Percentiles rank a stretch among this genome's conserved stretches.
These are phyloP conservation scores for Sphecodes monilicornis DNA, from an alignment of 2,888 invertebrate genomes.

Conservation along the genomic window DNA sequence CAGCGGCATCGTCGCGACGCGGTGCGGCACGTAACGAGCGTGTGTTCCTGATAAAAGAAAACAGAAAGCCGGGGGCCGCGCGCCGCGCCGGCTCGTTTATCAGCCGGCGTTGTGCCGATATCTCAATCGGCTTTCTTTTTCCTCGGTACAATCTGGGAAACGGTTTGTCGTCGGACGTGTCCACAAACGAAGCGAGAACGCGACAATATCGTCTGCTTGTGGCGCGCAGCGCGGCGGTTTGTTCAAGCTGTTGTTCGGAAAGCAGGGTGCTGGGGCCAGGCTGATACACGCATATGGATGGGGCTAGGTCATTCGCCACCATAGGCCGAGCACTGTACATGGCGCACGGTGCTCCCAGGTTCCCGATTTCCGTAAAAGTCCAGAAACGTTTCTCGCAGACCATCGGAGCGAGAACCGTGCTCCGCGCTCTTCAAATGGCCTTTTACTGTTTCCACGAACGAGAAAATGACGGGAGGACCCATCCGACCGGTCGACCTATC, in stretches of 20 bases:
- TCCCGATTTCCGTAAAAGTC: slow-evolving; percentile 81
- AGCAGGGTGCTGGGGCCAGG: slow-evolving; percentile 37
- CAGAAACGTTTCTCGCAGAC: slow-evolving; percentile 71
- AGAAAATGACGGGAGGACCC: slow-evolving; percentile 55
- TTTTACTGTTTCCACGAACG: slow-evolving; percentile 73
- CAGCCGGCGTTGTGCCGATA: slow-evolving; percentile 51
- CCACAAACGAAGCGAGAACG: not conserved
- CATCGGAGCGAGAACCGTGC: slow-evolving; percentile 61
- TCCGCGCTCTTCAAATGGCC: slow-evolving; percentile 68
- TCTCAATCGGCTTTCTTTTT: slow-evolving; percentile 60
- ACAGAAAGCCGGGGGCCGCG: not conserved
- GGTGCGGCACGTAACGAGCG: not conserved
- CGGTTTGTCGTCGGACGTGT: slow-evolving; percentile 20
- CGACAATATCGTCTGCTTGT: too few species aligned
- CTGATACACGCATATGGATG: slow-evolving; percentile 43
- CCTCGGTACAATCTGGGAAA: not conserved
- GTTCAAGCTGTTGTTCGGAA: not conserved
- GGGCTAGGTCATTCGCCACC: slow-evolving; percentile 66
- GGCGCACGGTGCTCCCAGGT: slow-evolving; percentile 72
- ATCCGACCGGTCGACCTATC: slow-evolving; percentile 50
- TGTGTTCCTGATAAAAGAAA: slow-evolving; percentile 39
- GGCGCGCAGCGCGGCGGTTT: not conserved
- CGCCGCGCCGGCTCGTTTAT: slow-evolving; percentile 26
- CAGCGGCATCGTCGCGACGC: not conserved
- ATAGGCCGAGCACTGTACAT: slow-evolving; percentile 65